Evolutionary conservation across 2,113 vertebrate species (phyloP).

Genomic region (Bostrychus sinensis): DNA sequence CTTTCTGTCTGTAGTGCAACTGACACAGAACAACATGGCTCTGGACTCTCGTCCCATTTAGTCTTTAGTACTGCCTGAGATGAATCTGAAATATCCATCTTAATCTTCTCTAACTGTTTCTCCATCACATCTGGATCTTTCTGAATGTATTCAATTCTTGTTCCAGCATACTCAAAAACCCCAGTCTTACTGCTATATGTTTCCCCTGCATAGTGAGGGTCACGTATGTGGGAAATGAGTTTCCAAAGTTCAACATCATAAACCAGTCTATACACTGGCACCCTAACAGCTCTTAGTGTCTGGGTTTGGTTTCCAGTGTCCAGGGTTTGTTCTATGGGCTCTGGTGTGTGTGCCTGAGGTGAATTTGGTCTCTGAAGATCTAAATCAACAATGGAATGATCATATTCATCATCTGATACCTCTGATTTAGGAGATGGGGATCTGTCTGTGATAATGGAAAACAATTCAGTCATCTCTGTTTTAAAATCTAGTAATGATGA

Average conservation of each 20-base stretch:
- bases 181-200: constrained; percentile 52
- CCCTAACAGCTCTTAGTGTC: constrained; percentile 12
- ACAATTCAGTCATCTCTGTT: constrained; percentile 1
- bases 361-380: constrained; percentile 29
- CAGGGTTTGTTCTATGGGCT: constrained; percentile 6
- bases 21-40: constrained; percentile 15
- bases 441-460: background rate
- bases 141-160: constrained; percentile 36
- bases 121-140: constrained; percentile 8
- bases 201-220: constrained; percentile 72
- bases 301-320: background rate
- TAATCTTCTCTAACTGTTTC: background rate
- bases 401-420: constrained; percentile 25
- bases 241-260: constrained; percentile 62
- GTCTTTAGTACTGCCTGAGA: background rate
- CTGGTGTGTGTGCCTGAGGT: constrained; percentile 20
- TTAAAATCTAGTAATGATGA: constrained; percentile 15
- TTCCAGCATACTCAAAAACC: constrained; percentile 51
- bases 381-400: constrained; percentile 12
- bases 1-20: background rate
- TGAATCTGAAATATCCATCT: constrained; percentile 8
- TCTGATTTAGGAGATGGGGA: constrained; percentile 29
- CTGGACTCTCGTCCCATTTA: background rate
- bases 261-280: constrained; percentile 50
- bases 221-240: constrained; percentile 69